Evolutionary conservation across 2,888 invertebrate genomes (phyloP).

Genomic region (Chaitophorus viminalis): DNA sequence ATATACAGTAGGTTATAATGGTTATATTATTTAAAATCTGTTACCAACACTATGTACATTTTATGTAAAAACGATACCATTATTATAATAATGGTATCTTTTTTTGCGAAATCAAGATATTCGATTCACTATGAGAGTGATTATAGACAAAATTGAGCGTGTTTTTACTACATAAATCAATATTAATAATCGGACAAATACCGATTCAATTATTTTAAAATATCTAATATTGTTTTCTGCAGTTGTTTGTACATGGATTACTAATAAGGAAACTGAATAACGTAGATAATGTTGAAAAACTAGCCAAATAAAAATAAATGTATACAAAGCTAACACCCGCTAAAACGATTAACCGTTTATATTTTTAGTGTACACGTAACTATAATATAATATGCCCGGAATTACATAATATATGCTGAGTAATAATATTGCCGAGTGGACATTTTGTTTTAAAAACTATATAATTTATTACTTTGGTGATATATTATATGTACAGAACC

Average conservation of each 20-base stretch:
- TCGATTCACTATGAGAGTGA: too few relatives aligned
- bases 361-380: not conserved
- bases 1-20: too few relatives aligned
- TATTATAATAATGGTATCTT: too few relatives aligned
- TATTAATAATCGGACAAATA: not conserved
- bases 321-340: not conserved
- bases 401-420: not conserved
- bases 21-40: too few relatives aligned
- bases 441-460: not conserved
- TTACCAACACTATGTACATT: too few relatives aligned
- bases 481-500: not conserved
- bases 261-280: not conserved
- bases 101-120: too few relatives aligned
- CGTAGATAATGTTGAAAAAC: not conserved
- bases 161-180: not conserved
- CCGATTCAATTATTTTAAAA: not conserved
- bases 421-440: not conserved
- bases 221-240: not conserved
- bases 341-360: not conserved
- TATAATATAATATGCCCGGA: not conserved
- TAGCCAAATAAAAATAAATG: not conserved
- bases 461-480: not conserved
- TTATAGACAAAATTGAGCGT: not conserved
- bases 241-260: not conserved
- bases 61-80: too few relatives aligned